Evolutionary conservation across 2,888 invertebrate genomes (phyloP).

Genomic region (Ophion obscuratus): DNA sequence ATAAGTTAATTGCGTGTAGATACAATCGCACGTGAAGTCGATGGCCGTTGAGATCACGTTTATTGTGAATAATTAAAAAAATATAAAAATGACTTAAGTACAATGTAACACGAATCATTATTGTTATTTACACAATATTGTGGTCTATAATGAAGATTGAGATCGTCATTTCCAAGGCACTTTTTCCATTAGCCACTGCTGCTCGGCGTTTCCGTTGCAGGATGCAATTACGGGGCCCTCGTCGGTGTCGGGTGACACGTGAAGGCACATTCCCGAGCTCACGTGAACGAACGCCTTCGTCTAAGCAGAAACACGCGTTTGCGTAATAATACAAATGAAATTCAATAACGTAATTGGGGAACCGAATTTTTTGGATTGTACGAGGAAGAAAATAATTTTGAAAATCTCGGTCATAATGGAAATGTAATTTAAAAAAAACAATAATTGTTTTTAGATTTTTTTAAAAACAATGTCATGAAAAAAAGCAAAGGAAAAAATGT

Average conservation of each 20-base stretch:
- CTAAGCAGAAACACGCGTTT: constrained; percentile 75
- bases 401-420: not conserved
- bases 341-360: not conserved
- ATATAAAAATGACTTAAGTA: constrained; percentile 38
- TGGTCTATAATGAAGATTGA: constrained; percentile 30
- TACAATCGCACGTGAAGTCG: not conserved
- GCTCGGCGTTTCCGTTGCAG: constrained; percentile 86
- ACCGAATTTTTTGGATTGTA: not conserved
- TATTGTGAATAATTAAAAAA: constrained; percentile 40
- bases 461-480: not conserved
- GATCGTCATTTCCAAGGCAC: constrained; percentile 87
- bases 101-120: constrained; percentile 27
- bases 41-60: constrained; percentile 50
- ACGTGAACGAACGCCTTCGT: constrained; percentile 85
- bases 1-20: not conserved
- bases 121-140: constrained; percentile 63
- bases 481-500: not conserved
- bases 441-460: not conserved
- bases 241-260: constrained; percentile 84
- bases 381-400: not conserved
- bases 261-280: constrained; percentile 86
- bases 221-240: constrained; percentile 86
- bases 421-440: not conserved
- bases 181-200: constrained; percentile 89
- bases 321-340: not conserved